phyloP scores from a whole-genome alignment of 2,113 vertebrate species.

The Xiphophorus maculatus region DNA sequence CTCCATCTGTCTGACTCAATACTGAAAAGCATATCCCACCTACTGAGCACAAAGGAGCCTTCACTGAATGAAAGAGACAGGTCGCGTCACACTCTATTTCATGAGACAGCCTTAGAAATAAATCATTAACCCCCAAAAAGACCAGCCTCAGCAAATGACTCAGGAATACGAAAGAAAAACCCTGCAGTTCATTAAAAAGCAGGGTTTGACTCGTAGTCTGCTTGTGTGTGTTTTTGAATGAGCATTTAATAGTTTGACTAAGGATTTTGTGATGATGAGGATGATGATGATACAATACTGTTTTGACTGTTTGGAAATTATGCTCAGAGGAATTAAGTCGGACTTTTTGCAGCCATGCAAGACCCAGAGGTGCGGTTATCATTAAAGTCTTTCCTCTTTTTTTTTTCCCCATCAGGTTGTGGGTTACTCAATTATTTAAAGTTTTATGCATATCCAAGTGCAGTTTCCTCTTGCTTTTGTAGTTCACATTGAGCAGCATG shows the following conservation, averaged over 20 bases:
- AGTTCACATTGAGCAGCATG: neutral
- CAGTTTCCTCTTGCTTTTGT: neutral
- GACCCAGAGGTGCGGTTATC: neutral
- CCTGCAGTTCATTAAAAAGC: neutral
- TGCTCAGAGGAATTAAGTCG: neutral
- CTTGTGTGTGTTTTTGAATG: neutral
- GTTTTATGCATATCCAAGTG: neutral
- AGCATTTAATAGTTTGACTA: neutral
- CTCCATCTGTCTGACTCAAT: slow-evolving; percentile 51
- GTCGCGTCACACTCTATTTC: slow-evolving; percentile 59
- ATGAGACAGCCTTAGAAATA: slow-evolving; percentile 50
- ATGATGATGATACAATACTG: slow-evolving; percentile 7
- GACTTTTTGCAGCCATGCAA: neutral
- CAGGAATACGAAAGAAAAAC: slow-evolving; percentile 33
- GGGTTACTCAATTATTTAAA: neutral
- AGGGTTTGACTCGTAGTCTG: neutral
- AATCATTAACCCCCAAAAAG: slow-evolving; percentile 24
- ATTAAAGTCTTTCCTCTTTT: neutral
- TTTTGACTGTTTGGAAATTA: slow-evolving; percentile 22
- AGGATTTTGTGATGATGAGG: slow-evolving; percentile 4
- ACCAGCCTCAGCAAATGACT: slow-evolving; percentile 26
- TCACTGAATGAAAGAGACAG: slow-evolving; percentile 58
- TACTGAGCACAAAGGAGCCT: slow-evolving; percentile 70
- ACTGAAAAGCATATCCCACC: slow-evolving; percentile 62
- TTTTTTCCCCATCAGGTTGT: neutral